Percentiles rank a stretch among this genome's conserved stretches.
phyloP scores from a whole-genome alignment of 2,797 vertebrate genomes.

The Carduelis carduelis region DNA sequence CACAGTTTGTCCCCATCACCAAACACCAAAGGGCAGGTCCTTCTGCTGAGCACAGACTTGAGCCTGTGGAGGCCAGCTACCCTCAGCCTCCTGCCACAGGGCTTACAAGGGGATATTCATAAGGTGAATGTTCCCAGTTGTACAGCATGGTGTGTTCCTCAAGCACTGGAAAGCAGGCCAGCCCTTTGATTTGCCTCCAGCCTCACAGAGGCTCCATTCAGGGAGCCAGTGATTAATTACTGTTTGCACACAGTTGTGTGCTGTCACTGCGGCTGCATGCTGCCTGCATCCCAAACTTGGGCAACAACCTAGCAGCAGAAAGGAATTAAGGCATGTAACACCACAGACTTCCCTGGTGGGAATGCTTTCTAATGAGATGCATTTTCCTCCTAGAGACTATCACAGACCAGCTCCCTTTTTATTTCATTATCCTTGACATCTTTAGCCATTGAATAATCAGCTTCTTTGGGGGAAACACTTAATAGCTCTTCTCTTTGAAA shows the following conservation, averaged over 20 bases:
- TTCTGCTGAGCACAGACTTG: slow-evolving; percentile 15
- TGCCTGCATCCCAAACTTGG: slow-evolving; percentile 48
- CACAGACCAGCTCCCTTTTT: not conserved
- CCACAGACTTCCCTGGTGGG: not conserved
- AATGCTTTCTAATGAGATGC: slow-evolving; percentile 34
- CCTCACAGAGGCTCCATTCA: slow-evolving; percentile 63
- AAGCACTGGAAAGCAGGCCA: not conserved
- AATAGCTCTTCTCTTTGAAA: slow-evolving; percentile 64
- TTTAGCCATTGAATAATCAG: slow-evolving; percentile 50
- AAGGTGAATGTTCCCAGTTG: slow-evolving; percentile 56
- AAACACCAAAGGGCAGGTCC: not conserved
- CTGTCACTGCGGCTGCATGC: not conserved
- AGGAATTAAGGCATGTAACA: slow-evolving; percentile 28
- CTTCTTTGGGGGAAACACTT: slow-evolving; percentile 47
- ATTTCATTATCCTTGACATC: slow-evolving; percentile 52
- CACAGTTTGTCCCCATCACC: slow-evolving; percentile 30
- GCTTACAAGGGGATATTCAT: slow-evolving; percentile 56
- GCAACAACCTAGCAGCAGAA: slow-evolving; percentile 33
- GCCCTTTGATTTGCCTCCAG: slow-evolving; percentile 53
- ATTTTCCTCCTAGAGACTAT: not conserved
- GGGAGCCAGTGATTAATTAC: slow-evolving; percentile 45
- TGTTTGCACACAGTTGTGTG: slow-evolving; percentile 46
- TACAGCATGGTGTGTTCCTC: not conserved
- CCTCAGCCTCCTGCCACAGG: not conserved
- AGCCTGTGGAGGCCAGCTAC: slow-evolving; percentile 38